Conservation (phyloP, 2,797 vertebrate species). For the Eulemur albifrons region DNA sequence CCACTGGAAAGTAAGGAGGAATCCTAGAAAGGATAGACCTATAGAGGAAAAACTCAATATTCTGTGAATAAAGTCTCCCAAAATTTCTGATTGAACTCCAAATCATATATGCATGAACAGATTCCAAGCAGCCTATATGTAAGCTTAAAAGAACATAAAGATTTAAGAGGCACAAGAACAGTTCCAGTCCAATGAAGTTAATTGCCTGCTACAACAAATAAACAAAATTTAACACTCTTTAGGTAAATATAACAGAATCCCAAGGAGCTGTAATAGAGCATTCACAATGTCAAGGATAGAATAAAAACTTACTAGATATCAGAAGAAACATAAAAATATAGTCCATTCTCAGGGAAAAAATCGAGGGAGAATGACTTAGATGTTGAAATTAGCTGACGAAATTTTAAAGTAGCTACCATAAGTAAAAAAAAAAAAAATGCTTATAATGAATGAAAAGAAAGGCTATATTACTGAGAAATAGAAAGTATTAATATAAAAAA, state of each 20-base stretch:
- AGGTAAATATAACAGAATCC: background rate
- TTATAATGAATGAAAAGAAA: background rate
- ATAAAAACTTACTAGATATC: background rate
- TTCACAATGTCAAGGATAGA: background rate
- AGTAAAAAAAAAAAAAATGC: background rate
- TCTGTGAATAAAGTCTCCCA: background rate
- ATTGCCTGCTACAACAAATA: background rate
- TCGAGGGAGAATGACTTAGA: background rate
- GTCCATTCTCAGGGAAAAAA: background rate
- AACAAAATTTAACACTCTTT: background rate
- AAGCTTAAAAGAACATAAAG: background rate
- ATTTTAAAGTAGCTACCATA: background rate
- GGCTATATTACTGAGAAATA: background rate
- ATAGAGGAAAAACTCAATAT: no score
- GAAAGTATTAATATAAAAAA: background rate
- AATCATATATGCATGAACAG: background rate
- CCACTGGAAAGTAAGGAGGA: no score
- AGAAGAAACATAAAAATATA: background rate
- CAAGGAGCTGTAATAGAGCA: background rate
- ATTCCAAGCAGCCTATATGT: background rate
- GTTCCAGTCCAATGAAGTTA: background rate
- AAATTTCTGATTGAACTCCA: background rate
- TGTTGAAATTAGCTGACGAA: background rate
- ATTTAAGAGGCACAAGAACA: background rate
- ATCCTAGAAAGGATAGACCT: background rate